These are phyloP conservation scores for Microcebus griseorufus DNA, from an alignment of 2,113 vertebrate genomes.

Conservation along the genomic window DNA sequence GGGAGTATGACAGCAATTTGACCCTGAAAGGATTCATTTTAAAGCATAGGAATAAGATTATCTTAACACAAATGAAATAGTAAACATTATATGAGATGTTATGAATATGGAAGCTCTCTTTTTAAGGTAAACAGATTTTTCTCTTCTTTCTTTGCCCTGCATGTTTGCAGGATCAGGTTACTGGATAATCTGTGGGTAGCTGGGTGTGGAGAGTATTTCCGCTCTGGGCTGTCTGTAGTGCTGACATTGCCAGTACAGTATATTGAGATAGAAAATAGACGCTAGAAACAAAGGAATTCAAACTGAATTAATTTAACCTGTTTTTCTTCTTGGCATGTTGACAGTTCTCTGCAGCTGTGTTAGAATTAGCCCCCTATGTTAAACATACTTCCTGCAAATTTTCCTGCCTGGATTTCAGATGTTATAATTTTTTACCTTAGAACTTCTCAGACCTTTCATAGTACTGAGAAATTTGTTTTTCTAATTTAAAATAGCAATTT, in stretches of 20 bases:
- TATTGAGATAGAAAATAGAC: not conserved
- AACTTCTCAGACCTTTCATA: not conserved
- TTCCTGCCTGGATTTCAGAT: not conserved
- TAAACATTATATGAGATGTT: slow-evolving; percentile 44
- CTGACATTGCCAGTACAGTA: slow-evolving; percentile 9
- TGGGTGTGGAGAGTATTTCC: slow-evolving; percentile 59
- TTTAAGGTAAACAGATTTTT: slow-evolving; percentile 53
- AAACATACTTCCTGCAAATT: not conserved
- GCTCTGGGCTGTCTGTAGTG: not conserved
- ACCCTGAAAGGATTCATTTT: slow-evolving; percentile 3
- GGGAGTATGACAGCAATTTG: not conserved
- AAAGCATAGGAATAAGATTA: not conserved
- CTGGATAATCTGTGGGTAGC: slow-evolving; percentile 50
- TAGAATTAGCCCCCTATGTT: not conserved
- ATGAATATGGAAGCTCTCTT: slow-evolving; percentile 69
- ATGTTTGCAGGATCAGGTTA: slow-evolving; percentile 72
- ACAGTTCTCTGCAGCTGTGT: not conserved
- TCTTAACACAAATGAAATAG: slow-evolving; percentile 34
- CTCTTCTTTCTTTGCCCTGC: slow-evolving; percentile 53
- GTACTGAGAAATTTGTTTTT: slow-evolving; percentile 17
- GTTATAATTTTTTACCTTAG: not conserved
- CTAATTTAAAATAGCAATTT: not conserved
- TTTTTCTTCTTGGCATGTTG: not conserved
- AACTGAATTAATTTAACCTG: not conserved
- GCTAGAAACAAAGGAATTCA: slow-evolving; percentile 26